Base-by-base conservation (phyloP, 2,797 vertebrate species). In the Carduelis carduelis region DNA sequence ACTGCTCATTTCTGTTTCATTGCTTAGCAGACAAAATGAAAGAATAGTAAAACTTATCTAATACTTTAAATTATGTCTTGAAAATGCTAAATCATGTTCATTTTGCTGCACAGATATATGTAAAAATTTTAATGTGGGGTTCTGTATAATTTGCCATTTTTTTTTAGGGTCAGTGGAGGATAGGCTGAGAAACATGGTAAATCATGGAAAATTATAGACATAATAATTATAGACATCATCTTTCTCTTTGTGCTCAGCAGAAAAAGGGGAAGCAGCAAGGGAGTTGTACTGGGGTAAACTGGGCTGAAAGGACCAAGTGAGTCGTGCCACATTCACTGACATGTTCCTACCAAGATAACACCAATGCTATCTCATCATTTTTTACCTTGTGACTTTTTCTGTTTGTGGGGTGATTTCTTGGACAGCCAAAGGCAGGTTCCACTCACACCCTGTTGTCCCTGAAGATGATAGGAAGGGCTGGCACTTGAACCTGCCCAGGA, bases 391-490 rank as follows among this genome's bases (percentile, higher is more conserved):
- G 61, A 37, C 83, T 32, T 71, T 13, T 49, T 47, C n/a, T 57
- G 0, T 50, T 66, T 35, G 27, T 16, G 23, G 59, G 35, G 21
- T 24, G 52, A 59, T 41, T 35, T 55, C 69, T 70, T 60, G 71
- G 77, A 20, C 34, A 55, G 46, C 37, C 60, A 30, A 44, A 49
- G 26, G 30, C 39, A 68, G 50, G 14, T 83, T 76, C 61, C 41
- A 61, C 53, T 47, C 35, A 15, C 19, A 18, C 19, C 32, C 34
- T 1, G 0, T 27, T 44, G 26, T 83, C 72, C 79, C 65, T 72
- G 11, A 28, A 37, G n/a, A 6, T 28, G 41, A 9, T 6, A 3
- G 0, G 1, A 64, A 55, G 3, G 3, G 11, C 65, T 35, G 47
- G 19, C 41, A 16, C 16, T 21, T 60, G 44, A 44, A 72, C 44